These are phyloP conservation scores for Sphenopsis melanotis DNA, from an alignment of 2,797 vertebrate genomes.

Conservation along the genomic window DNA sequence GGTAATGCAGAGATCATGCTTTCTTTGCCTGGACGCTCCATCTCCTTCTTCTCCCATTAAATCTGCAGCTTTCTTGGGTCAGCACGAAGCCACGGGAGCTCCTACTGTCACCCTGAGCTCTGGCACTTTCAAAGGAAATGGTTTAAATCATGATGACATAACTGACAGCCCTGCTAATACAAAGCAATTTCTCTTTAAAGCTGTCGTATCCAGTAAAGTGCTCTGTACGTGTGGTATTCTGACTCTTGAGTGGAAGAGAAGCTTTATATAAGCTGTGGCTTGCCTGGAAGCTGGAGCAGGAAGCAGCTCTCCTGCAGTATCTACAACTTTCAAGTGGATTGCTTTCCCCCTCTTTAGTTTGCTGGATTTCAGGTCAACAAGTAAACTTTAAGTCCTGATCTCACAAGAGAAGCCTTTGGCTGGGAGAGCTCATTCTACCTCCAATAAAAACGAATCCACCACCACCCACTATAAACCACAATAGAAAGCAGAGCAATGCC, in stretches of 20 bases:
- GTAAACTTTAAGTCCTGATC: background rate
- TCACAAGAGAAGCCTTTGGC: background rate
- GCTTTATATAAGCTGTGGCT: conserved; percentile 48
- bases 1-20: background rate
- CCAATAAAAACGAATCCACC: background rate
- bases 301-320: conserved; percentile 33
- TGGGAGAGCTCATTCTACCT: background rate
- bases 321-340: conserved; percentile 20
- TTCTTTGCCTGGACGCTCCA: background rate
- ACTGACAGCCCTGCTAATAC: conserved; percentile 60
- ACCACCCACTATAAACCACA: background rate
- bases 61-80: conserved; percentile 41
- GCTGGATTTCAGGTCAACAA: conserved; percentile 26
- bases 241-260: conserved; percentile 33
- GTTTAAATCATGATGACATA: conserved; percentile 59
- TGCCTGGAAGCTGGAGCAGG: conserved; percentile 20
- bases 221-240: conserved; percentile 31
- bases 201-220: conserved; percentile 49
- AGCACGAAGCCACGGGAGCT: conserved; percentile 29
- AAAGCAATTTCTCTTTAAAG: conserved; percentile 63
- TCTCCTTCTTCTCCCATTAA: conserved; percentile 31
- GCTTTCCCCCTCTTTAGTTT: background rate
- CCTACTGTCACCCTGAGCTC: conserved; percentile 40
- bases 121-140: conserved; percentile 43
- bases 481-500: background rate